Base-by-base conservation (phyloP, 1,140 invertebrate species). In the Lordiphosa stackelbergi region DNA sequence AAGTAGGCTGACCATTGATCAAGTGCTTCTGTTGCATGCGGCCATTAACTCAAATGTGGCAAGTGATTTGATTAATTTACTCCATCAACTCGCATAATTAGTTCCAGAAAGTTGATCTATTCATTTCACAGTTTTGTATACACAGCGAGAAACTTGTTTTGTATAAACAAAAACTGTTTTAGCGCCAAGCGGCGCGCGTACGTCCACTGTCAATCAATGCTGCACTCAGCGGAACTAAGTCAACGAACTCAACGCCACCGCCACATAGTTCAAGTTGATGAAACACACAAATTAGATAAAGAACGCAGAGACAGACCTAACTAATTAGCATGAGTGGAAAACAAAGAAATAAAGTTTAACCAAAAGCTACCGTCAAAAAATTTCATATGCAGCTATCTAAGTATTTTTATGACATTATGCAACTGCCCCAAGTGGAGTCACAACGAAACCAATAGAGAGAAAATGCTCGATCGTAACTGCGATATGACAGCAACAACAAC, bases 181-280 rank as follows among this genome's bases (percentile, higher is more conserved):
- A 16, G 16, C 16, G 16, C 16, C 16, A 56, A 66, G 56, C 59
- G 57, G 40, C 41, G 42, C 45, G 53, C 74, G 65, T 62, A 73
- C 77, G 73, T 77, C 73, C 75, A 81, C 70, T 81, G 74, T 78
- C 74, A 78, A 78, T 78, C 74, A 78, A 78, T 81, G 75, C 66
- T 78, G 70, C 74, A 78, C 69, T 74, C 66, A 52, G n/a, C 46
- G 55, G 38, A 51, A 38, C 11, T 12, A 11, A 51, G 48, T 38
- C 48, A 51, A 51, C 48, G 48, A 51, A 51, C 55, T 65, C 54
- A 40, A 24, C 48, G 34, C 31, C 31, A 34, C 55, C 55, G 28
- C 53, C 53, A 63, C 53, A 19, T 13, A 41, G n/a, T 10, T 65
- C 66, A 66, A 49, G 69, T 55, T 56, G 60, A 78, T 53, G 73